A percentile compares a stretch with the other conserved stretches of the same genome.
These are phyloP conservation scores for Pyrocephalus nanus DNA, from an alignment of 2,797 vertebrate genomes.

Conservation along the genomic window DNA sequence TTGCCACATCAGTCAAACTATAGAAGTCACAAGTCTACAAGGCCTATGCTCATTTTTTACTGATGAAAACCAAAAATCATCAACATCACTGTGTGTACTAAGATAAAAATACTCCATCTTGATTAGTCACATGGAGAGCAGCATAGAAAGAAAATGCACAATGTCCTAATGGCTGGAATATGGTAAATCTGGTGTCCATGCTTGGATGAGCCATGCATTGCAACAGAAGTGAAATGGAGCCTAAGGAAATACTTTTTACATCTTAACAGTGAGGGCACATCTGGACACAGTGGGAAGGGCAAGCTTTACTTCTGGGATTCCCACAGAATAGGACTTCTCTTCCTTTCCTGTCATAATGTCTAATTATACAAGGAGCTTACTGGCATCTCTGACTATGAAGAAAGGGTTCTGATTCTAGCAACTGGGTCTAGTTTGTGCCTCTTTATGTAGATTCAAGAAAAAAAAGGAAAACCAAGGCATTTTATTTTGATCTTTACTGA, in stretches of 20 bases:
- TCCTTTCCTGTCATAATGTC: background rate
- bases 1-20: background rate
- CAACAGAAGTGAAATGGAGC: too few relatives aligned
- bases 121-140: background rate
- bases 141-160: background rate
- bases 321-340: background rate
- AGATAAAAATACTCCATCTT: background rate
- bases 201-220: too few relatives aligned
- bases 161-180: too few relatives aligned
- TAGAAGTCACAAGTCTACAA: background rate
- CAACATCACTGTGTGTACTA: background rate
- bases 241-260: background rate
- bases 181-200: too few relatives aligned
- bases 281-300: background rate
- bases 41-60: background rate
- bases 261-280: background rate
- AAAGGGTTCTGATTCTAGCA: background rate
- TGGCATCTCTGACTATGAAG: background rate
- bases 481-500: background rate
- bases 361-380: background rate
- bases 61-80: background rate
- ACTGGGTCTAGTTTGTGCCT: background rate
- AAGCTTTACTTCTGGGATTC: background rate
- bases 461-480: background rate
- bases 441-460: background rate